A percentile compares a stretch with the other conserved stretches of the same genome.
Conservation (phyloP, 37 sponge, comb jelly and placozoan genomes). For the Eunapius fragilis region DNA sequence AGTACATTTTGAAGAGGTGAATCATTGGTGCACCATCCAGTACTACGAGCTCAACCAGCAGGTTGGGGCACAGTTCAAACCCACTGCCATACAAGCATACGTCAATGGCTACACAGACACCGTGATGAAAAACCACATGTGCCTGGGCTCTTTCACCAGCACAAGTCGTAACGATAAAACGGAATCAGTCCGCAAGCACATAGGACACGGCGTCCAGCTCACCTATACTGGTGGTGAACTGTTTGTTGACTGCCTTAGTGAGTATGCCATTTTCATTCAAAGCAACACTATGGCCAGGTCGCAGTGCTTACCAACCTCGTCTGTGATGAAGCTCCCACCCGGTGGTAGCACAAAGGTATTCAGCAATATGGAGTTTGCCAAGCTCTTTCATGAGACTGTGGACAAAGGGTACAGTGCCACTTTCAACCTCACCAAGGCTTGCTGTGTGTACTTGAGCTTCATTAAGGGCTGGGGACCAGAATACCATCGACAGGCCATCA, state of each 20-base stretch:
- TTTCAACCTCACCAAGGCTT: conserved; percentile 37
- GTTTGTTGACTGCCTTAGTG: conserved; percentile 3
- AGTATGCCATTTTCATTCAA: conserved; percentile 8
- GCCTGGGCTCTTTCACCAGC: too few species aligned
- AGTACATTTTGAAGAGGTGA: too few species aligned
- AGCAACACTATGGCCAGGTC: background rate
- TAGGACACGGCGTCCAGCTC: conserved; percentile 5
- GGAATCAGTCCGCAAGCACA: background rate
- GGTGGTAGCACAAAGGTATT: conserved; percentile 2
- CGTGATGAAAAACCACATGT: too few species aligned
- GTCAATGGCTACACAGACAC: too few species aligned
- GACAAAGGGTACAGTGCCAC: conserved; percentile 16
- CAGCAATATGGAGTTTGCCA: conserved; percentile 15
- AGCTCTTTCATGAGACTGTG: background rate
- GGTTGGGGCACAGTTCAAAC: too few species aligned
- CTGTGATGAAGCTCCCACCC: conserved; percentile 20
- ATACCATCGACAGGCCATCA: conserved; percentile 47
- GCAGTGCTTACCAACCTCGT: background rate
- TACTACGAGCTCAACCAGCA: too few species aligned
- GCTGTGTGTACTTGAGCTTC: conserved; percentile 42
- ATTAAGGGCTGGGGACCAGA: conserved; percentile 65
- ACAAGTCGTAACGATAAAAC: background rate
- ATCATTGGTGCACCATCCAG: too few species aligned
- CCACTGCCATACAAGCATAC: too few species aligned
- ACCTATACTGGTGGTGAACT: conserved; percentile 15